Percentiles rank a stretch among this genome's conserved stretches.
phyloP scores from a whole-genome alignment of 2,113 vertebrate genomes.

The Tragelaphus buxtoni region DNA sequence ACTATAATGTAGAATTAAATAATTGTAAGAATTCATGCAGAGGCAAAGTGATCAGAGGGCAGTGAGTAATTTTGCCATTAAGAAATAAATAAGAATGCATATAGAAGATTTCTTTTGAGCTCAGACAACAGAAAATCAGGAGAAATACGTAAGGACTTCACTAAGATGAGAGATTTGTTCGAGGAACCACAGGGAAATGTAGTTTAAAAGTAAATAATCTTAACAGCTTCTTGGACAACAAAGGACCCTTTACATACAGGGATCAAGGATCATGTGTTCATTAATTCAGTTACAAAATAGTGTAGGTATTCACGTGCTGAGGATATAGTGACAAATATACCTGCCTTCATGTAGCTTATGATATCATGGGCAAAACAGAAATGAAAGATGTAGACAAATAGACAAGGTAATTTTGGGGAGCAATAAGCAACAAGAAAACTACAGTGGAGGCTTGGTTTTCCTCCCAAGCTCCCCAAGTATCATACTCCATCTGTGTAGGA shows the following conservation, averaged over 20 bases:
- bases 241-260: not conserved
- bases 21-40: not conserved
- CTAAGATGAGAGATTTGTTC: not conserved
- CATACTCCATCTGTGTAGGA: not conserved
- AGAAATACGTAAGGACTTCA: not conserved
- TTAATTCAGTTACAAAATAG: not conserved
- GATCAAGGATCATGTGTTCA: not conserved
- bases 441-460: not conserved
- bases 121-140: not conserved
- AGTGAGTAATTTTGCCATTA: not conserved
- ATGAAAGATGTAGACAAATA: not conserved
- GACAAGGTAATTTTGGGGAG: not conserved
- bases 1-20: not conserved
- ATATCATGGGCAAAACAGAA: not conserved
- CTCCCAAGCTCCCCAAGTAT: not conserved
- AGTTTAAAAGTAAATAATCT: not conserved
- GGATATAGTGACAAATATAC: not conserved
- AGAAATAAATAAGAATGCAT: not conserved
- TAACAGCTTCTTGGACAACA: not conserved
- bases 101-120: not conserved
- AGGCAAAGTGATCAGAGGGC: not conserved
- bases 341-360: not conserved
- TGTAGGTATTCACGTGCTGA: not conserved
- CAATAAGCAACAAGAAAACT: not conserved
- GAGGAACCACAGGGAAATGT: not conserved